Conservation (phyloP, 2,113 vertebrate species). For the Murina feae region DNA sequence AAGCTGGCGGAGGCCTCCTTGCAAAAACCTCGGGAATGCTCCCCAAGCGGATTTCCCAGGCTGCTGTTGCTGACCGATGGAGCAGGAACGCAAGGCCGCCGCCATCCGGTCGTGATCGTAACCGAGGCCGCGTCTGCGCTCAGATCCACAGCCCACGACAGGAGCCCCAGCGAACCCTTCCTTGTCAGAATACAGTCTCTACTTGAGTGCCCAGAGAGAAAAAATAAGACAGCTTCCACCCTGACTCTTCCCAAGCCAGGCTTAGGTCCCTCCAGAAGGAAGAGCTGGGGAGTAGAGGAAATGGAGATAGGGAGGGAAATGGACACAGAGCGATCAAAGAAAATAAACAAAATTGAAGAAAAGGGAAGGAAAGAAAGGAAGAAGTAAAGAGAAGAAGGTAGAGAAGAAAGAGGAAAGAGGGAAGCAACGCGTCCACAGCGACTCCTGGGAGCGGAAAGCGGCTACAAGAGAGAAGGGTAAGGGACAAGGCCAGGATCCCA, state of each 20-base stretch:
- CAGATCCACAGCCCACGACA: neutral
- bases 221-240: neutral
- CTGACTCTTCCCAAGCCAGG: neutral
- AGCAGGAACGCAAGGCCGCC: constrained; percentile 83
- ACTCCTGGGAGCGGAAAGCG: neutral
- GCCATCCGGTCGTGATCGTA: constrained; percentile 93
- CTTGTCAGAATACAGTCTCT: neutral
- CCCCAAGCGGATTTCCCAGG: constrained; percentile 74
- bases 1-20: constrained; percentile 23
- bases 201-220: neutral
- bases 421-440: neutral
- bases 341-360: neutral
- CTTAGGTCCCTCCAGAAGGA: neutral
- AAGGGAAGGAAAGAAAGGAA: neutral
- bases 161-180: neutral
- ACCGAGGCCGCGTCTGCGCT: constrained; percentile 93
- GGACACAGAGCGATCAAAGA: neutral
- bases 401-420: neutral
- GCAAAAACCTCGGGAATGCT: constrained; percentile 76
- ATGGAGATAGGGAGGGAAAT: neutral
- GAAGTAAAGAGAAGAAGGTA: neutral
- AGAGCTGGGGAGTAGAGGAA: neutral
- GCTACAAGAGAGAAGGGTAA: neutral
- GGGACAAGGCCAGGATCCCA: neutral
- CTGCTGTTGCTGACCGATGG: constrained; percentile 83